These are phyloP conservation scores for Cataglyphis altisquamis DNA, from an alignment of 2,888 invertebrate genomes.

Conservation along the genomic window DNA sequence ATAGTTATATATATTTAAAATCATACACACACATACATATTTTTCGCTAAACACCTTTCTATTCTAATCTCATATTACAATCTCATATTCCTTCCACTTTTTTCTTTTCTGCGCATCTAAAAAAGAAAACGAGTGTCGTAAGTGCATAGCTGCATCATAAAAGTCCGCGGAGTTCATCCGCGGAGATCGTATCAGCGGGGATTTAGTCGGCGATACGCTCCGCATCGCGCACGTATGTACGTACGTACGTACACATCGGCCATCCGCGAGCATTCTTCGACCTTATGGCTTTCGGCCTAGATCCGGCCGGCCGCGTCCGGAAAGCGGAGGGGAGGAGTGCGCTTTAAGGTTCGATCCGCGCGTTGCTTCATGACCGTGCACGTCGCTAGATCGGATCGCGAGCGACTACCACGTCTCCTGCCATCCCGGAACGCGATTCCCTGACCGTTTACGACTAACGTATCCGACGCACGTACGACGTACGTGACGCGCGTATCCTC, in stretches of 20 bases:
- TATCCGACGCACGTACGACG: constrained; percentile 77
- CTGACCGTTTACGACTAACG: constrained; percentile 74
- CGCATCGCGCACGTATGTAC: neutral
- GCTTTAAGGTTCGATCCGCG: constrained; percentile 66
- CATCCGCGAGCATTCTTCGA: constrained; percentile 49
- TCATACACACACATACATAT: neutral
- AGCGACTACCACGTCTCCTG: constrained; percentile 39
- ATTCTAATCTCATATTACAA: constrained; percentile 13
- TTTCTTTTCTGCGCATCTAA: neutral
- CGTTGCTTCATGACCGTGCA: constrained; percentile 54
- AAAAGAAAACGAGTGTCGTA: constrained; percentile 47
- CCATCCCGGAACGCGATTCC: constrained; percentile 67
- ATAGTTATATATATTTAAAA: neutral
- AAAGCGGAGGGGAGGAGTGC: constrained; percentile 31
- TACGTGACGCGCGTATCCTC: constrained; percentile 76
- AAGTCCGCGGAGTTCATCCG: constrained; percentile 51
- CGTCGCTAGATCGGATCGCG: constrained; percentile 70
- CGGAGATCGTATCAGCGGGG: constrained; percentile 56
- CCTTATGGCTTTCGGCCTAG: constrained; percentile 33
- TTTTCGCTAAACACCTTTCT: neutral
- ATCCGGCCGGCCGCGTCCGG: constrained; percentile 42
- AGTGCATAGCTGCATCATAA: constrained; percentile 54
- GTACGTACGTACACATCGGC: constrained; percentile 26
- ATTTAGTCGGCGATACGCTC: constrained; percentile 46
- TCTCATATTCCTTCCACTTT: constrained; percentile 2